phyloP scores from a whole-genome alignment of 2,888 invertebrate genomes.

The Suillia variegata region DNA sequence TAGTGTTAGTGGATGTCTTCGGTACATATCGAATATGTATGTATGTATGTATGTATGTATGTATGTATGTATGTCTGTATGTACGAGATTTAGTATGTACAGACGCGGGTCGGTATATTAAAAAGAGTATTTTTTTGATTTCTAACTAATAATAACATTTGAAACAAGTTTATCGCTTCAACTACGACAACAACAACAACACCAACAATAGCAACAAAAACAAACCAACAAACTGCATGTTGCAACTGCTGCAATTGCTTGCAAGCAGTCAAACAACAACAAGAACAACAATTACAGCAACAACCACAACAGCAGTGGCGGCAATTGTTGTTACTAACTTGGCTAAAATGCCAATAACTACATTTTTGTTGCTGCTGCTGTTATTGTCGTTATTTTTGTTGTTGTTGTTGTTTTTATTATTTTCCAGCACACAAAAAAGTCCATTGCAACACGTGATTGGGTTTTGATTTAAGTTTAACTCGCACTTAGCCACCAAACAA shows the following conservation, averaged over 20 bases:
- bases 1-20: no score
- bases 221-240: no score
- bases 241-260: not conserved
- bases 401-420: not conserved
- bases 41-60: no score
- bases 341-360: conserved; percentile 33
- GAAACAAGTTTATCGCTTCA: not conserved
- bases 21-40: no score
- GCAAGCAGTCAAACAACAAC: conserved; percentile 1
- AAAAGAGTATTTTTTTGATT: not conserved
- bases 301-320: not conserved
- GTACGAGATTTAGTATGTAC: not conserved
- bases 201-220: no score
- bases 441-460: conserved; percentile 7
- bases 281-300: not conserved
- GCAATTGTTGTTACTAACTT: conserved; percentile 29
- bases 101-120: not conserved
- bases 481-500: not conserved
- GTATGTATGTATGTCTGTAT: not conserved
- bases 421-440: not conserved
- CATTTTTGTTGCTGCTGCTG: conserved; percentile 3
- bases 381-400: conserved; percentile 3
- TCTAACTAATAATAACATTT: not conserved
- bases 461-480: not conserved
- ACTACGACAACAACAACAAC: no score